A percentile compares a stretch with the other conserved stretches of the same genome.
Conservation (phyloP, 2,113 vertebrate species). For the Anhinga rufa region DNA sequence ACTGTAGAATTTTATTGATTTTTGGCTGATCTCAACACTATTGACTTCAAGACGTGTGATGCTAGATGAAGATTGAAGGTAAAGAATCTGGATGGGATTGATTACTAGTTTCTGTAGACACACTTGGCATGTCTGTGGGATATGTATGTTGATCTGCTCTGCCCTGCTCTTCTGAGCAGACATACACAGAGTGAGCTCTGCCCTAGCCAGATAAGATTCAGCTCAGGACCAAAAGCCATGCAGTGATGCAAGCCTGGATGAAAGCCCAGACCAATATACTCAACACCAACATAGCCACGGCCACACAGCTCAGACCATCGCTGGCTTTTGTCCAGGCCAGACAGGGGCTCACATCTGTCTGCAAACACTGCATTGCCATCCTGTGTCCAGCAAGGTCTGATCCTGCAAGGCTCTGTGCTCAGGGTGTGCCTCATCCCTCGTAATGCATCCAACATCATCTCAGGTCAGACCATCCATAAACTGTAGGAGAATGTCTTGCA, state of each 20-base stretch:
- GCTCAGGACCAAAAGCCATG: not conserved
- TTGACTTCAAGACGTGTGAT: slow-evolving; percentile 15
- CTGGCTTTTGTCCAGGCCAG: not conserved
- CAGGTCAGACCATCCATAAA: not conserved
- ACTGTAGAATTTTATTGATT: slow-evolving; percentile 53
- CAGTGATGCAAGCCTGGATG: not conserved
- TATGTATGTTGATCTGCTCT: not conserved
- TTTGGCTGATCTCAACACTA: slow-evolving; percentile 32
- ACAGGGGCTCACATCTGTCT: not conserved
- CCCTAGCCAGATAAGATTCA: not conserved
- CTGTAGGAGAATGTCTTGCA: not conserved
- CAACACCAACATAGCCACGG: not conserved
- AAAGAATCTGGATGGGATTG: not conserved
- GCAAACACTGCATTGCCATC: not conserved
- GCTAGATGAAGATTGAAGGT: slow-evolving; percentile 19
- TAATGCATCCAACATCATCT: not conserved
- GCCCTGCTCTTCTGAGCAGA: not conserved
- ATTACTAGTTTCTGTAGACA: not conserved
- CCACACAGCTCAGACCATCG: not conserved
- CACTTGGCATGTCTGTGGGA: not conserved
- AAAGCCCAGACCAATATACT: not conserved
- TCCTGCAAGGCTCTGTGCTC: not conserved
- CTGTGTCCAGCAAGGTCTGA: not conserved
- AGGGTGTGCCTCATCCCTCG: not conserved
- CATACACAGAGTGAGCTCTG: not conserved